phyloP scores from a whole-genome alignment of 2,797 vertebrate genomes.

The Serranus cabrilla region DNA sequence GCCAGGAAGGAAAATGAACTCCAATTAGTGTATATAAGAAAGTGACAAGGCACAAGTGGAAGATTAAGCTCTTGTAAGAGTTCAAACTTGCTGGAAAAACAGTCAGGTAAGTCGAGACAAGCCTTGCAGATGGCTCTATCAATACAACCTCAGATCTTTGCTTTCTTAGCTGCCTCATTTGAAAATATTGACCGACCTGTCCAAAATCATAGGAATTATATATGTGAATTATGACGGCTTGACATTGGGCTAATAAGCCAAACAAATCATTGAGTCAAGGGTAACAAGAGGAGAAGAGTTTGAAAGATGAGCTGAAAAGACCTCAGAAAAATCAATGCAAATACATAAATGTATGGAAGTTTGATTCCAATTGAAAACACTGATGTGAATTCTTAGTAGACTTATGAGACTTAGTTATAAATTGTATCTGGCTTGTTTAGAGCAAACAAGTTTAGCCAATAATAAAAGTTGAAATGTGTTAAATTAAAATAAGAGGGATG shows the following conservation, averaged over 20 bases:
- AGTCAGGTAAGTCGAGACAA: not conserved
- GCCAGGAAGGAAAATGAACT: not conserved
- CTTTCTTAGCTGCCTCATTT: constrained; percentile 8
- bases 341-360: not conserved
- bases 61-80: not conserved
- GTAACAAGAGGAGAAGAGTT: constrained; percentile 4
- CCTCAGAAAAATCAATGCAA: not conserved
- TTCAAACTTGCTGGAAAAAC: constrained; percentile 4
- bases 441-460: not conserved
- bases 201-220: constrained; percentile 19
- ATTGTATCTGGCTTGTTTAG: not conserved
- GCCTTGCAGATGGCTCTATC: constrained; percentile 12
- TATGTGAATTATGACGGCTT: constrained; percentile 23
- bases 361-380: not conserved
- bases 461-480: not conserved
- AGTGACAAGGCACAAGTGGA: not conserved
- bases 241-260: constrained; percentile 10
- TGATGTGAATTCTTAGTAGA: not conserved
- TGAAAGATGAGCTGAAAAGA: constrained; percentile 17
- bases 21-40: not conserved
- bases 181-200: constrained; percentile 36
- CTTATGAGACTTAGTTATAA: not conserved
- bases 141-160: constrained; percentile 10
- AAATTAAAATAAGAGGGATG: too few species aligned
- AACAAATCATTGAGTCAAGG: constrained; percentile 22